A percentile compares a stretch with the other conserved stretches of the same genome.
Conservation (phyloP, 2,797 vertebrate genomes). For the Gallinago solitaria region DNA sequence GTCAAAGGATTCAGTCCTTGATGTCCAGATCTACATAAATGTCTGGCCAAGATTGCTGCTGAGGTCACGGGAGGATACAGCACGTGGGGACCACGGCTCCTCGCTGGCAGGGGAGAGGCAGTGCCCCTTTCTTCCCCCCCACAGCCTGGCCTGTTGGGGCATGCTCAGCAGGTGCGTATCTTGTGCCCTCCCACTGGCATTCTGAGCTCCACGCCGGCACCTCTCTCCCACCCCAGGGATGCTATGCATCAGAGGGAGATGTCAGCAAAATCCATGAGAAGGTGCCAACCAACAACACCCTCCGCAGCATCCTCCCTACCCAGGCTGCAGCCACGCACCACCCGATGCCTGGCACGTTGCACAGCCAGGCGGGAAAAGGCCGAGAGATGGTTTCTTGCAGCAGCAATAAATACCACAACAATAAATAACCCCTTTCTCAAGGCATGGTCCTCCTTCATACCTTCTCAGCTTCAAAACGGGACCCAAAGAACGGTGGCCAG, state of each 20-base stretch:
- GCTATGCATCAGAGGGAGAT: neutral
- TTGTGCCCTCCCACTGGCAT: neutral
- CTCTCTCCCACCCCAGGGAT: neutral
- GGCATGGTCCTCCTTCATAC: neutral
- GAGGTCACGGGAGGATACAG: neutral
- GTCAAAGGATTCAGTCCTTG: neutral
- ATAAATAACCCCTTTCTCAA: neutral
- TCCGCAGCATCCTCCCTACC: neutral
- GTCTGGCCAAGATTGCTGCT: neutral
- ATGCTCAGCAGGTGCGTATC: neutral
- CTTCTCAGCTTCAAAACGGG: neutral
- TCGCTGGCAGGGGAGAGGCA: neutral
- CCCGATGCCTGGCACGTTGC: neutral
- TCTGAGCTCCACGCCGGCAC: neutral
- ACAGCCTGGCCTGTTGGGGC: neutral
- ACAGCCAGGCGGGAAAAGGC: neutral
- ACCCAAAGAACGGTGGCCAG: neutral
- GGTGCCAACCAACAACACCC: constrained; percentile 17
- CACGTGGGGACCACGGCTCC: accelerated
- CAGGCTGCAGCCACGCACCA: neutral
- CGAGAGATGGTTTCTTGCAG: neutral
- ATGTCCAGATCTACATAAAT: neutral
- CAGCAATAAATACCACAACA: neutral
- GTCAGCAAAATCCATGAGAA: constrained; percentile 15
- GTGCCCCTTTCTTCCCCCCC: neutral